Base-by-base conservation (phyloP, 1,140 invertebrate genomes). In the Teleopsis dalmanni region DNA sequence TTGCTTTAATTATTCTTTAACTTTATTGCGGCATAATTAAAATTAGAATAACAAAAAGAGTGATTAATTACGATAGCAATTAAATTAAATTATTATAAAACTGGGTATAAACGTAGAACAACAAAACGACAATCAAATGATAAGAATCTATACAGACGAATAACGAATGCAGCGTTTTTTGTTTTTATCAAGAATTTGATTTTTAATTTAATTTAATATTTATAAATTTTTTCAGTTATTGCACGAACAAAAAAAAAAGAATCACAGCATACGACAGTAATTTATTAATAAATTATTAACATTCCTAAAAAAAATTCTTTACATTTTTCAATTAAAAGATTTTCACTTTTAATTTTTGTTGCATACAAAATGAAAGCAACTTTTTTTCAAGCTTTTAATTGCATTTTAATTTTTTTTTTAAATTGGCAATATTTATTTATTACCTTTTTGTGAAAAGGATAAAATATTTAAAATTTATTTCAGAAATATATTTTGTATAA, bases 1-100 rank as follows among this genome's bases (percentile, higher is more conserved):
- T 44, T 47, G 46, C 31, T 50, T 35, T 48, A 44, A 53, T 14
- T 48, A 25, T 40, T 22, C 41, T 48, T 47, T 23, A 34, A 27
- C 33, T 21, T 31, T 27, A 19, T 47, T 22, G 44, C 44, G 33
- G 31, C 44, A 36, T n/a, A n/a, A n/a, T n/a, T n/a, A n/a, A n/a
- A n/a, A 31, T 33, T 44, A 22, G 8, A 35, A 14, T 35, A 7
- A 14, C 19, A 18, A 18, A 19, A 14, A 35, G 14, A 9, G 19
- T 14, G n/a, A 19, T 16, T 19, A 19, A 18, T 35, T 22, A 44
- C 29, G 34, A 33, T 10, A 21, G 29, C 25, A 42, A 26, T 3
- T 21, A 42, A 42, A 42, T 10, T 38, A 23, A 27, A 27, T 27
- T 10, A 42, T 36, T 16, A 36, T 16, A 22, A 21, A 21, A 7